Evolutionary conservation across 2,797 vertebrate species (phyloP), one percentile per base, ranked within the genome.

Genomic region (Pteropus rufus): DNA sequence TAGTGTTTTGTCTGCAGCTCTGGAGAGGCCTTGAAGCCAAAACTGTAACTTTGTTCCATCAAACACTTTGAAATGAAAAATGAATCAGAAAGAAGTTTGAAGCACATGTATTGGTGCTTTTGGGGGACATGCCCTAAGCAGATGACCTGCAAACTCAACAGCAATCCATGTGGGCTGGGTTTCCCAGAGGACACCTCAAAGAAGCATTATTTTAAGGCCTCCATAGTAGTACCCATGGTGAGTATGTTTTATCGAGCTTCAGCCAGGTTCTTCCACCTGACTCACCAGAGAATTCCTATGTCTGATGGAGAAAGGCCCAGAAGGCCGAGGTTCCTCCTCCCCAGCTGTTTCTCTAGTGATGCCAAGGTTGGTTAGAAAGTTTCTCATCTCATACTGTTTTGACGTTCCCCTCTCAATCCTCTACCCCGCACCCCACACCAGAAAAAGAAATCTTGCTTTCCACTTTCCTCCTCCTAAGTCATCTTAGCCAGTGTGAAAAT

Each of bases 401-500:
- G 4, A 72, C 7, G 65, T 1, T 14, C 56, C 64, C 18, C 80
- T 92, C 82, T 52, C 70, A 60, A 67, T 95, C 88, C 79, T 58
- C 2, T 18, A 65, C 18, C 12, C 19, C 16, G 3, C 1, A 34
- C 89, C 12, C 7, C 3, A 77, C 7, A 23, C 34, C 23, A 52
- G 14, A 54, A 16, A 56, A 26, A 77, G 24, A 2, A 18, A 3
- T 2, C 26, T 7, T 49, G 23, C 31, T 41, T 77, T 79, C 58
- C 34, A 41, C 36, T 65, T 75, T 86, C 23, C 8, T 44, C 89
- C 56, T 56, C 46, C 58, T n/a, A 75, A 31, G 9, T 73, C 81
- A 60, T 82, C 93, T 94, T 97, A 97, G 95, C 91, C 96, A 97
- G 79, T 65, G 70, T 97, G 96, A 98, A 94, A 97, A 96, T 89